A percentile compares a stretch with the other conserved stretches of the same genome.
Evolutionary conservation across 2,888 invertebrate genomes (phyloP).

Genomic region (Apocheima hispidaria): DNA sequence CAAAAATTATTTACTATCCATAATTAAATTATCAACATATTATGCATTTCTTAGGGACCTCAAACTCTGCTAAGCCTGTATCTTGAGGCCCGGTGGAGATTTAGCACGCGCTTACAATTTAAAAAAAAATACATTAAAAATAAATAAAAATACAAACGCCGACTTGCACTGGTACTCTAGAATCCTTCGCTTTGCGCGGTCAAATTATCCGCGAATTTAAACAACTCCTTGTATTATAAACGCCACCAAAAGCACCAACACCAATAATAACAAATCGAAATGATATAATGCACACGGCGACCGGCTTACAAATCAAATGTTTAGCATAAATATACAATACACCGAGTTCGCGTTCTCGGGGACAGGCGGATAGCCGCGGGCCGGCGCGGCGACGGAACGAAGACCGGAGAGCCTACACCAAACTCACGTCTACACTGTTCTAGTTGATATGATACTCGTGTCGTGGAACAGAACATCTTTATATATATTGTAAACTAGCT

Average conservation of each 20-base stretch:
- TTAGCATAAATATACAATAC: constrained; percentile 58
- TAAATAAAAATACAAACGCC: no score
- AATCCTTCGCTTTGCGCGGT: not conserved
- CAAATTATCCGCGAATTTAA: not conserved
- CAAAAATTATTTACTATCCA: no score
- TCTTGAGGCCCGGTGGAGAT: no score
- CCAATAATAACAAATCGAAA: constrained; percentile 39
- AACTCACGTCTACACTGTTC: constrained; percentile 11
- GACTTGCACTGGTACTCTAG: no score
- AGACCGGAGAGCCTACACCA: constrained; percentile 4
- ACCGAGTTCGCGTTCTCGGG: constrained; percentile 21
- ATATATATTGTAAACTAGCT: no score
- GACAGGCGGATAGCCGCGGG: constrained; percentile 10
- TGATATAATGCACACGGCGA: constrained; percentile 23
- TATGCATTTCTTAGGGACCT: no score
- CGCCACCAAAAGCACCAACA: constrained; percentile 39
- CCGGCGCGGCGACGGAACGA: constrained; percentile 34
- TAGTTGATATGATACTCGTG: no score
- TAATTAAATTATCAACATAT: no score
- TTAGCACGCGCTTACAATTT: no score
- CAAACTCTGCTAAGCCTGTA: no score
- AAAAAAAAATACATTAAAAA: no score
- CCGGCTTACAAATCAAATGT: constrained; percentile 56
- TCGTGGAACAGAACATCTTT: no score
- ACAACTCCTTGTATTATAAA: not conserved